Evolutionary conservation across 2,888 invertebrate species (phyloP).

Genomic region (Zaprionus bogoriensis): DNA sequence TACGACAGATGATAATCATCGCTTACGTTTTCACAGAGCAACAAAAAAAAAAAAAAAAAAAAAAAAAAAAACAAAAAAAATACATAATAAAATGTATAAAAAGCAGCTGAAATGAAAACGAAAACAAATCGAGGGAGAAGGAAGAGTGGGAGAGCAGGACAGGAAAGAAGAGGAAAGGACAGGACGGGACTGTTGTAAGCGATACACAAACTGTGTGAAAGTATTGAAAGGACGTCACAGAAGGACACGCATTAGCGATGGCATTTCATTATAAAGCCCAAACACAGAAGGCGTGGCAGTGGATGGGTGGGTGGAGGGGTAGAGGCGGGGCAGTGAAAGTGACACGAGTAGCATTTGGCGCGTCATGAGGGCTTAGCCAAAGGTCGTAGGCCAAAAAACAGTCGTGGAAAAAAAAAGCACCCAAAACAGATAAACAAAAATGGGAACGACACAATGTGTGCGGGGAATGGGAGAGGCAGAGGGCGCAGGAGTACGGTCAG

Average conservation of each 20-base stretch:
- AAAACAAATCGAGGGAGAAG: neutral
- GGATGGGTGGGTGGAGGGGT: neutral
- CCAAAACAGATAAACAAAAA: slow-evolving; percentile 40
- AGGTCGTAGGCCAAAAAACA: slow-evolving; percentile 49
- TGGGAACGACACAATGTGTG: too few relatives aligned
- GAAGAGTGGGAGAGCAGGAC: neutral
- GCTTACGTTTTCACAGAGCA: slow-evolving; percentile 44
- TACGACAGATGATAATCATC: slow-evolving; percentile 51
- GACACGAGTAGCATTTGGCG: slow-evolving; percentile 43
- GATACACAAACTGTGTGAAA: slow-evolving; percentile 43
- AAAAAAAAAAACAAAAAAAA: neutral
- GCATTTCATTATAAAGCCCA: slow-evolving; percentile 53
- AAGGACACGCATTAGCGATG: slow-evolving; percentile 54
- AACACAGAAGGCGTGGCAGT: neutral
- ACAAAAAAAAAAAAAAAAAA: slow-evolving; percentile 19
- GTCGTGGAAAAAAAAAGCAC: slow-evolving; percentile 11
- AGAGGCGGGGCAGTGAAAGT: slow-evolving; percentile 5
- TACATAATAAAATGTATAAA: slow-evolving; percentile 3
- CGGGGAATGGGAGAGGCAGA: too few relatives aligned
- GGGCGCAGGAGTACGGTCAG: too few relatives aligned
- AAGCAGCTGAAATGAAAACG: slow-evolving; percentile 2
- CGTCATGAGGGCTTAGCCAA: slow-evolving; percentile 44
- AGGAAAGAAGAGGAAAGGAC: neutral
- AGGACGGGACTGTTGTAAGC: too few relatives aligned
- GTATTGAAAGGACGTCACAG: slow-evolving; percentile 57